Evolutionary conservation across 2,797 vertebrate species (phyloP), one percentile per base, ranked within the genome.

Genomic region (Morelia viridis): DNA sequence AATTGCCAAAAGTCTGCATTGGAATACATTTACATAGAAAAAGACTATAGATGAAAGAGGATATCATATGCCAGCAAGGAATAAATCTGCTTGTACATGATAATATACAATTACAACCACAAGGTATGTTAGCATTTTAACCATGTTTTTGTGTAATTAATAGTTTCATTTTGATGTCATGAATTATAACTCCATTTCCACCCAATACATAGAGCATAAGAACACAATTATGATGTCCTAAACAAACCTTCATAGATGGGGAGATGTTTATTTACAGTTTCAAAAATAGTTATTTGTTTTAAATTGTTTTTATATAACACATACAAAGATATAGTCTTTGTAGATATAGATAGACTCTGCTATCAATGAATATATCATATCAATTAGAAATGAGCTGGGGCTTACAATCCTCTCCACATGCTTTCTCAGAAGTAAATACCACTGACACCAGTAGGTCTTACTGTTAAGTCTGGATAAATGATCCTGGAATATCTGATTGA

Each of bases 161-260:
- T n/a, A 56, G 15, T 83, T 95, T 92, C 87, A 90, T 87, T 87
- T 94, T 92, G 89, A 85, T 71, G 46, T 12, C 90, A 85, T 91
- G 58, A 88, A 91, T 89, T 58, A 91, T 85, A 65, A 58, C 68
- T 90, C 41, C 56, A 8, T 83, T 50, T 22, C 17, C 41, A 17
- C 88, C 65, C 60, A 31, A 5, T 61, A n/a, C 28, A 22, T 24
- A 60, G 56, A 65, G 50, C 84, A 35, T 7, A 3, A 65, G 65
- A 5, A 46, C 50, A 89, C 15, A 61, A 85, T 83, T n/a, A 46
- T 57, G 53, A 26, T 50, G 11, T 22, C 10, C 13, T 22, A 22
- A 62, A 12, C 28, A 83, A 10, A 80, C 11, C 35, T 4, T 65
- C 50, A 84, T 26, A 15, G 56, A 41, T 76, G 41, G n/a, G 10